Evolutionary conservation across 2,888 invertebrate genomes (phyloP).

Genomic region (Dioctria rufipes): DNA sequence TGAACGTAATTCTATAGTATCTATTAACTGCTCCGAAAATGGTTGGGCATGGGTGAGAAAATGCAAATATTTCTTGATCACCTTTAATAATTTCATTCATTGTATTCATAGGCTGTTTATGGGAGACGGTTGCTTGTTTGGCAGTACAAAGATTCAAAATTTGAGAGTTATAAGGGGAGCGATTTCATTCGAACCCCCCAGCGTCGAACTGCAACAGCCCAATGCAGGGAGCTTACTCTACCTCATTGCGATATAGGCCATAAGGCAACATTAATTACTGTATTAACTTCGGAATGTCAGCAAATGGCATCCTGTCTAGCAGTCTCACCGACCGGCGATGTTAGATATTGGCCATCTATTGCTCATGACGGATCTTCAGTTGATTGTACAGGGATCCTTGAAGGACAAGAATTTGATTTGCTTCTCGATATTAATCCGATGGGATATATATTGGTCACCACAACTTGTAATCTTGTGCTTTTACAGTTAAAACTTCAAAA

Average conservation of each 20-base stretch:
- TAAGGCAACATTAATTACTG: slow-evolving; percentile 85
- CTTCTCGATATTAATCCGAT: slow-evolving; percentile 79
- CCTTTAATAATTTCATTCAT: slow-evolving; percentile 45
- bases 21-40: slow-evolving; percentile 73
- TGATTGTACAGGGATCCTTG: slow-evolving; percentile 88
- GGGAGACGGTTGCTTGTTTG: slow-evolving; percentile 89
- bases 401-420: slow-evolving; percentile 89
- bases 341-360: slow-evolving; percentile 92
- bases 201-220: slow-evolving; percentile 71
- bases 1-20: slow-evolving; percentile 74
- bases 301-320: slow-evolving; percentile 89
- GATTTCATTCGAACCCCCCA: slow-evolving; percentile 70
- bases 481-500: slow-evolving; percentile 76
- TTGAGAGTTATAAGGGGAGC: slow-evolving; percentile 61
- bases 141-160: slow-evolving; percentile 77
- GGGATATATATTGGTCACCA: slow-evolving; percentile 90
- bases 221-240: slow-evolving; percentile 88
- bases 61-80: slow-evolving; percentile 5
- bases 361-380: slow-evolving; percentile 89
- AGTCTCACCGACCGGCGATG: slow-evolving; percentile 92
- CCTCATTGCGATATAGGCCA: slow-evolving; percentile 95
- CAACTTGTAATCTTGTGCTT: slow-evolving; percentile 88
- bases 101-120: slow-evolving; percentile 80
- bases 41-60: slow-evolving; percentile 73
- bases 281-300: slow-evolving; percentile 76